Percentiles rank a stretch among this genome's conserved stretches.
These are phyloP conservation scores for Rhinichthys klamathensis DNA, from an alignment of 2,113 vertebrate species.

Conservation along the genomic window DNA sequence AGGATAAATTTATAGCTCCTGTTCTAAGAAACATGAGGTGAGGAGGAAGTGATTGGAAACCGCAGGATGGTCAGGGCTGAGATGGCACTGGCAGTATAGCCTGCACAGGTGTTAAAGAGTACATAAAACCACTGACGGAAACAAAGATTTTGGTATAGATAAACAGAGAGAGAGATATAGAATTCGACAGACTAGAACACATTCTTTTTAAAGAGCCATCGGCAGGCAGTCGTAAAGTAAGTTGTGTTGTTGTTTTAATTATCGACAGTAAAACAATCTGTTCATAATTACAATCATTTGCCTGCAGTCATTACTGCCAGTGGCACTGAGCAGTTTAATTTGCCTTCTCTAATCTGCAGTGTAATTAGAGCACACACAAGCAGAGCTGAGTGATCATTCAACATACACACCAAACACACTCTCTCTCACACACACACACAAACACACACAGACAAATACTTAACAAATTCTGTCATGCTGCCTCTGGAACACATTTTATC, in stretches of 20 bases:
- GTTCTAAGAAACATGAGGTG: slow-evolving; percentile 1
- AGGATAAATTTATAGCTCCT: neutral
- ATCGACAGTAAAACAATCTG: slow-evolving; percentile 85
- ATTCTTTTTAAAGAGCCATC: slow-evolving; percentile 69
- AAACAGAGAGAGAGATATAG: neutral
- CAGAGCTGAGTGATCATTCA: slow-evolving; percentile 74
- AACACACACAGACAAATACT: slow-evolving; percentile 57
- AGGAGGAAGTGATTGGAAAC: neutral
- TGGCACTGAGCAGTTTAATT: slow-evolving; percentile 83
- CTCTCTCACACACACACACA: slow-evolving; percentile 72
- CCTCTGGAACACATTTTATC: neutral
- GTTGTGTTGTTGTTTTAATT: slow-evolving; percentile 85
- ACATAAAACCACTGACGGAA: neutral
- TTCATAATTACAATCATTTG: slow-evolving; percentile 89
- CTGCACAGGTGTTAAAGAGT: neutral
- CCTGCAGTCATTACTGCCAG: slow-evolving; percentile 85
- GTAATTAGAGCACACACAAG: slow-evolving; percentile 85
- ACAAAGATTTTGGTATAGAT: neutral
- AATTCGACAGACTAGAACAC: slow-evolving; percentile 10
- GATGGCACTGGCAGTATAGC: neutral
- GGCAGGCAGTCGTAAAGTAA: slow-evolving; percentile 81
- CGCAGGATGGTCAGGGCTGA: neutral
- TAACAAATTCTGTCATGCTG: slow-evolving; percentile 19
- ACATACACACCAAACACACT: slow-evolving; percentile 75
- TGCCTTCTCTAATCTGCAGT: slow-evolving; percentile 83